A percentile compares a stretch with the other conserved stretches of the same genome.
phyloP scores from a whole-genome alignment of 2,888 invertebrate species.

The Gari tellinella region DNA sequence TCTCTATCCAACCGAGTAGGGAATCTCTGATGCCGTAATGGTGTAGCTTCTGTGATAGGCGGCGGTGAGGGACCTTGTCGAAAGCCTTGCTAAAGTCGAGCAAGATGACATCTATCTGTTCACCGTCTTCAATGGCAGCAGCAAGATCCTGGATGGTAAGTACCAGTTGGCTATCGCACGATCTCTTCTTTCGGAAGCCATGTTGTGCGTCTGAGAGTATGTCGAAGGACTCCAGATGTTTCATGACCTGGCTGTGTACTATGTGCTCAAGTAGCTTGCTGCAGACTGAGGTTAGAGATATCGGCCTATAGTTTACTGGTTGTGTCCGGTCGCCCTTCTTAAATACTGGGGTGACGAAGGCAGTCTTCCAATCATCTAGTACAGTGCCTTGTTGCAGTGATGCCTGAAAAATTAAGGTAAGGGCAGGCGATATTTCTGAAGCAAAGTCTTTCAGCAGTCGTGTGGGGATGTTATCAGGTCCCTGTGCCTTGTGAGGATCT shows the following conservation, averaged over 20 bases:
- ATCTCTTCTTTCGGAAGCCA: conserved; percentile 3
- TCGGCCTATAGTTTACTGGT: conserved; percentile 26
- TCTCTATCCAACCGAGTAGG: too few relatives aligned
- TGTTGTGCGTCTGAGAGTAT: conserved; percentile 7
- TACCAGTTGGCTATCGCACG: conserved; percentile 12
- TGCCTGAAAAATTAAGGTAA: conserved; percentile 37
- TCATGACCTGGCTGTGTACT: conserved; percentile 16
- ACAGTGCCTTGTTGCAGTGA: conserved; percentile 32
- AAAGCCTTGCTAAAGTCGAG: conserved; percentile 17
- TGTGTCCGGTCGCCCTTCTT: conserved; percentile 46
- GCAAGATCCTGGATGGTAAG: conserved; percentile 9
- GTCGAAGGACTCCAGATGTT: conserved; percentile 1
- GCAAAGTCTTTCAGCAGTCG: conserved; percentile 33
- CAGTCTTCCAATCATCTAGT: conserved; percentile 50
- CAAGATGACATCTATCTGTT: conserved; percentile 11
- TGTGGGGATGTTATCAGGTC: conserved; percentile 4
- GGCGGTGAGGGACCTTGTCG: conserved; percentile 16
- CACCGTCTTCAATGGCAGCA: too few relatives aligned
- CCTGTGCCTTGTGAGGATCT: conserved; percentile 2
- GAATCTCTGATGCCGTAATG: too few relatives aligned
- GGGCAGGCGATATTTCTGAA: conserved; percentile 20
- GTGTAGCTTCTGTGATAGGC: too few relatives aligned
- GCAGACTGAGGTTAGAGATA: conserved; percentile 23
- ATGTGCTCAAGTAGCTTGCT: conserved; percentile 32
- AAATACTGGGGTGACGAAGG: conserved; percentile 49